phyloP scores from a whole-genome alignment of 2,113 vertebrate species.

The Dasyornis broadbenti region DNA sequence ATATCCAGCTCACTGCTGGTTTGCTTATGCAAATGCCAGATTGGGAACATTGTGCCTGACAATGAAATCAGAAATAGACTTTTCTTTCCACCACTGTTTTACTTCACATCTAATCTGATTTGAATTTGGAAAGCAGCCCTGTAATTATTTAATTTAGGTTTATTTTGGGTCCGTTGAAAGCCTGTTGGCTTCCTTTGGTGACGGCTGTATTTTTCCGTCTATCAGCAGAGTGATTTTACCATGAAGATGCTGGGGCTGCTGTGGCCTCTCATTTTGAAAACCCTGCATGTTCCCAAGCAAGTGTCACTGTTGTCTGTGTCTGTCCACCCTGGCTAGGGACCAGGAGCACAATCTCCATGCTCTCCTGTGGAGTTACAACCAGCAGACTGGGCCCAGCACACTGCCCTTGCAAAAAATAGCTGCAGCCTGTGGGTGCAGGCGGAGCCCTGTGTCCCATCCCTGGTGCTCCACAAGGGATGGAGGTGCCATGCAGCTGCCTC shows the following conservation, averaged over 20 bases:
- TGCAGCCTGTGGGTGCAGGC: accelerated
- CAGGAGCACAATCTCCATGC: not conserved
- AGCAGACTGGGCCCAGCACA: not conserved
- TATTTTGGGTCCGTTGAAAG: conserved; percentile 32
- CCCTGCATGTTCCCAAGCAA: not conserved
- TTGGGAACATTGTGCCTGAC: conserved; percentile 24
- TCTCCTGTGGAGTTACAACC: not conserved
- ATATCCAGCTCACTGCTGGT: not conserved
- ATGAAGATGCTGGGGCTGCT: not conserved
- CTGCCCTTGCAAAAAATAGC: not conserved
- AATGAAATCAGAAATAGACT: conserved; percentile 57
- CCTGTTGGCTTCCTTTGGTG: conserved; percentile 30
- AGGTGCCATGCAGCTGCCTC: not conserved
- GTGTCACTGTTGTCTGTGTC: not conserved
- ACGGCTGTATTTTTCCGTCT: conserved; percentile 23
- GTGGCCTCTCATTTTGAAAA: not conserved
- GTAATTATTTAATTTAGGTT: conserved; percentile 68
- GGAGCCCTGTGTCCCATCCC: not conserved
- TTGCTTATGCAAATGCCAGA: not conserved
- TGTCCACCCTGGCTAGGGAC: not conserved
- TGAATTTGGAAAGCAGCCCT: conserved; percentile 63
- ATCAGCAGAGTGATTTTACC: not conserved
- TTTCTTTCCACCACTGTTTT: conserved; percentile 65
- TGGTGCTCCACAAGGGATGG: not conserved
- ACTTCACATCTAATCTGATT: conserved; percentile 72